These are phyloP conservation scores for Tortricodes alternella DNA, from an alignment of 2,888 invertebrate genomes.

Conservation along the genomic window DNA sequence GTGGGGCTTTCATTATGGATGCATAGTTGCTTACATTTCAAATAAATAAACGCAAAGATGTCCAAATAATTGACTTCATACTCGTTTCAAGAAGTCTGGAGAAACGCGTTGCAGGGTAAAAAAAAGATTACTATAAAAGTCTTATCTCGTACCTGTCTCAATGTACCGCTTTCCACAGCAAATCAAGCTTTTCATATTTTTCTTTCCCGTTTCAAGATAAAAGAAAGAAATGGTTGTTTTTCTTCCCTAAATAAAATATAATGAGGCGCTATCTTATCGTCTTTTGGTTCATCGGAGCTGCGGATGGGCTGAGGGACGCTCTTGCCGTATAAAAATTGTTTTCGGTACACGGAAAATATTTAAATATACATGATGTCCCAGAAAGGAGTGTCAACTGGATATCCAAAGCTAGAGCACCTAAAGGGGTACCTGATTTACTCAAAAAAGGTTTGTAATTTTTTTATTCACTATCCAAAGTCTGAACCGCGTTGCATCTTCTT, in stretches of 20 bases:
- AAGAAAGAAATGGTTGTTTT: constrained; percentile 1
- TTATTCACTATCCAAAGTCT: no score
- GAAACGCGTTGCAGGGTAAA: background rate
- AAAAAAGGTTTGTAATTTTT: no score
- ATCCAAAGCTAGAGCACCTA: no score
- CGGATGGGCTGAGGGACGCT: constrained; percentile 26
- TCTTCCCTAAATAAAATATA: constrained; percentile 21
- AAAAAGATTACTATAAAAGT: background rate
- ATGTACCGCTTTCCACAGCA: background rate
- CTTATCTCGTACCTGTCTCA: background rate
- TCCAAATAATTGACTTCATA: no score
- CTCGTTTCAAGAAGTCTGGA: background rate
- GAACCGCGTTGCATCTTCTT: no score
- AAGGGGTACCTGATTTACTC: no score
- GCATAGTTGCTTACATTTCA: no score
- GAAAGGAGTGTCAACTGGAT: no score
- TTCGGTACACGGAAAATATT: no score
- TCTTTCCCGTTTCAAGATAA: constrained; percentile 9
- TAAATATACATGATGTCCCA: no score
- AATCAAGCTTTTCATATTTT: background rate
- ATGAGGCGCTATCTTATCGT: constrained; percentile 23
- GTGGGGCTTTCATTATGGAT: no score
- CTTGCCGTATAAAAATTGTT: background rate
- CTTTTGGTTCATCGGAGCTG: constrained; percentile 37
- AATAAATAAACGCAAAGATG: no score